These are phyloP conservation scores for Phorcus lineatus DNA, from an alignment of 2,888 invertebrate genomes.

Conservation along the genomic window DNA sequence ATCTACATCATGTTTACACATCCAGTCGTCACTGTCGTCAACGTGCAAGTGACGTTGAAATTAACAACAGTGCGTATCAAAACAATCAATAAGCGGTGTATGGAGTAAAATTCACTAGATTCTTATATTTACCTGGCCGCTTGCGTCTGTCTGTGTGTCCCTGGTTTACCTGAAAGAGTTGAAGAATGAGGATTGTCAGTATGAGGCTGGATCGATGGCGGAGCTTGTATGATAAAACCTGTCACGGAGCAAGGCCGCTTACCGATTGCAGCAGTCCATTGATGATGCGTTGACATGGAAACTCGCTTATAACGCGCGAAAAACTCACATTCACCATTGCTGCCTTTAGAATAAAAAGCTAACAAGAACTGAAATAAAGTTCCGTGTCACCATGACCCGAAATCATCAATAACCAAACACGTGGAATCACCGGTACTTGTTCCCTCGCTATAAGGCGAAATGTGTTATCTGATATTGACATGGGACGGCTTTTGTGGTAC, in stretches of 20 bases:
- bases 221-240: conserved; percentile 7
- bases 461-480: too few species aligned
- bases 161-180: conserved; percentile 11
- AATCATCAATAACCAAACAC: too few species aligned
- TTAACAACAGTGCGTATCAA: background rate
- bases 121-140: background rate
- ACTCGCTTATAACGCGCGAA: conserved; percentile 1
- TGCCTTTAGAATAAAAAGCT: too few species aligned
- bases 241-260: background rate
- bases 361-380: too few species aligned
- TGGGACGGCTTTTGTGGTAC: too few species aligned
- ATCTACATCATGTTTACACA: too few species aligned
- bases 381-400: too few species aligned
- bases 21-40: too few species aligned
- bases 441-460: too few species aligned
- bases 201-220: background rate
- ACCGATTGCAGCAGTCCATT: background rate
- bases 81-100: background rate
- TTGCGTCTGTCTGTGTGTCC: conserved; percentile 4
- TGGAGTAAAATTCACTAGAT: background rate
- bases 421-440: too few species aligned
- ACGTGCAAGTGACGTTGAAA: background rate
- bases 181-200: conserved; percentile 17
- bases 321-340: too few species aligned
- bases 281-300: background rate